phyloP scores from a whole-genome alignment of 2,113 vertebrate genomes.

The Ophiodon elongatus region DNA sequence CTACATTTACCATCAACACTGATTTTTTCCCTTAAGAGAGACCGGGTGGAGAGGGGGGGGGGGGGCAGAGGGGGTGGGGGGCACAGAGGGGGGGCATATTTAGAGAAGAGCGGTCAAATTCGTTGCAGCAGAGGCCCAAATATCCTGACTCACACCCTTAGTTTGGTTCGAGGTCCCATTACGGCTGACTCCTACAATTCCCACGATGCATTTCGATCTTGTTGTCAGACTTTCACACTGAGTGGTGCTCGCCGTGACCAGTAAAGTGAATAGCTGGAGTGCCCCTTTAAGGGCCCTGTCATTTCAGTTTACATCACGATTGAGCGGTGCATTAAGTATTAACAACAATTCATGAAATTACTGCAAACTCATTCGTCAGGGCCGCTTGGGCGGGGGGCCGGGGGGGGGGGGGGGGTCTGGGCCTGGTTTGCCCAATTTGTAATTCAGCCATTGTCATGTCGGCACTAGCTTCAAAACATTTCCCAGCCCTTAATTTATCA shows the following conservation, averaged over 20 bases:
- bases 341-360: neutral
- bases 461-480: neutral
- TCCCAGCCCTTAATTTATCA: neutral
- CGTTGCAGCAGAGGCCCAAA: neutral
- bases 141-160: neutral
- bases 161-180: neutral
- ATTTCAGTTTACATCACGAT: neutral
- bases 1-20: too few species aligned
- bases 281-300: neutral
- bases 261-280: neutral
- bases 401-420: too few species aligned
- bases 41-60: too few species aligned
- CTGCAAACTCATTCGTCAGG: neutral
- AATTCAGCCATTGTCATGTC: neutral
- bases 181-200: neutral
- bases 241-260: neutral
- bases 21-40: too few species aligned
- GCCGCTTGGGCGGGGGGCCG: too few species aligned
- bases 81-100: too few species aligned
- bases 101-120: too few species aligned
- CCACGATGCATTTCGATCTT: neutral
- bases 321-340: neutral
- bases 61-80: too few species aligned
- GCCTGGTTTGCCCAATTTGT: neutral
- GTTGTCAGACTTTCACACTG: neutral